A percentile compares a stretch with the other conserved stretches of the same genome.
Conservation (phyloP, 2,888 invertebrate genomes). For the Hoplodrina blanda region DNA sequence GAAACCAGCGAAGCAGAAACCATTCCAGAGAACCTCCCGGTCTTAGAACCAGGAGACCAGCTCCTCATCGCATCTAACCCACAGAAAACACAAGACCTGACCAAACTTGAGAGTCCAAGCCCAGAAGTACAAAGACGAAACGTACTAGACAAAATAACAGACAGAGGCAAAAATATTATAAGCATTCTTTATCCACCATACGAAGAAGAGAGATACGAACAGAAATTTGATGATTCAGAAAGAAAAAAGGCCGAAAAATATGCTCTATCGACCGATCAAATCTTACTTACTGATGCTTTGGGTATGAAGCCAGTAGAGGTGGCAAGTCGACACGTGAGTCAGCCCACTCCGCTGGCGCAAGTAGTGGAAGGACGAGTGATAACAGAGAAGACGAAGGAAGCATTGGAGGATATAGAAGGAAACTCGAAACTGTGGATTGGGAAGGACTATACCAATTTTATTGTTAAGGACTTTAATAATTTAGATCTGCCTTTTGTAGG, state of each 20-base stretch:
- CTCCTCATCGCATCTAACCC: slow-evolving; percentile 86
- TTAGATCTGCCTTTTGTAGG: slow-evolving; percentile 95
- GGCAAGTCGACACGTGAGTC: slow-evolving; percentile 67
- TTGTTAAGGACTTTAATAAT: slow-evolving; percentile 98
- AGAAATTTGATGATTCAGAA: slow-evolving; percentile 85
- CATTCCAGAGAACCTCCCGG: slow-evolving; percentile 82
- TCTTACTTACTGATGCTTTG: slow-evolving; percentile 81
- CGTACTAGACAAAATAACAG: slow-evolving; percentile 85
- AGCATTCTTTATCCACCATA: slow-evolving; percentile 86
- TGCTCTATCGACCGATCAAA: slow-evolving; percentile 83
- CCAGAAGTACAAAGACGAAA: slow-evolving; percentile 82
- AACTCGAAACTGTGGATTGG: slow-evolving; percentile 98
- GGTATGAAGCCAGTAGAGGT: slow-evolving; percentile 68
- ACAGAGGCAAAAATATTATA: slow-evolving; percentile 86
- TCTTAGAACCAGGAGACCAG: slow-evolving; percentile 92
- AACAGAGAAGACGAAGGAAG: slow-evolving; percentile 81
- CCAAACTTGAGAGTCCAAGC: slow-evolving; percentile 66
- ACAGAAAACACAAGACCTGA: slow-evolving; percentile 64
- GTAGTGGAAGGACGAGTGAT: slow-evolving; percentile 83
- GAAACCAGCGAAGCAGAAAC: slow-evolving; percentile 68
- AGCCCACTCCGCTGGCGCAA: slow-evolving; percentile 82
- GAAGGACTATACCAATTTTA: slow-evolving; percentile 99
- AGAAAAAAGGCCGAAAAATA: slow-evolving; percentile 87
- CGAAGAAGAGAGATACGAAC: slow-evolving; percentile 84
- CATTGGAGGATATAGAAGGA: slow-evolving; percentile 88